Evolutionary conservation across 2,888 invertebrate species (phyloP).

Genomic region (Andrena minutula): DNA sequence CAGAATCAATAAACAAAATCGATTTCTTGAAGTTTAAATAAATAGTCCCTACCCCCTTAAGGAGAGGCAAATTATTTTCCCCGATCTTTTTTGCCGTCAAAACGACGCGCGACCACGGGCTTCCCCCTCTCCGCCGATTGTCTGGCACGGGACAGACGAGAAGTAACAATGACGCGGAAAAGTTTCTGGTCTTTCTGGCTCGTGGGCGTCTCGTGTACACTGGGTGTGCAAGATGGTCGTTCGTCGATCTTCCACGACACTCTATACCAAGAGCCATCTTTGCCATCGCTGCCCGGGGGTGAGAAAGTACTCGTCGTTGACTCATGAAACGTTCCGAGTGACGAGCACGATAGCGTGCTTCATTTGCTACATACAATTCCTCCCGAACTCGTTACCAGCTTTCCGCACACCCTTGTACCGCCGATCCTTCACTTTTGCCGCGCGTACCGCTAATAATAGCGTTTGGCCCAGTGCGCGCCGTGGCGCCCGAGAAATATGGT

Average conservation of each 20-base stretch:
- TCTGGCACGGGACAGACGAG: not conserved
- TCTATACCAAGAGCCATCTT: not conserved
- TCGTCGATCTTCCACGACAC: not conserved
- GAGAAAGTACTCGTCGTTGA: too few relatives aligned
- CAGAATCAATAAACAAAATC: too few relatives aligned
- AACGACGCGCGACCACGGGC: not conserved
- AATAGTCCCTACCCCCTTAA: not conserved
- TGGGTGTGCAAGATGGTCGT: too few relatives aligned
- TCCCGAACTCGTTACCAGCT: not conserved
- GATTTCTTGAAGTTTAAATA: too few relatives aligned
- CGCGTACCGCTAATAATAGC: constrained; percentile 67
- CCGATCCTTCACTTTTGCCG: constrained; percentile 60
- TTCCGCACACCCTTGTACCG: constrained; percentile 23
- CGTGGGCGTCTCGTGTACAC: not conserved
- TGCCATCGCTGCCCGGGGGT: too few relatives aligned
- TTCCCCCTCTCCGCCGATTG: not conserved
- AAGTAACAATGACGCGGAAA: not conserved
- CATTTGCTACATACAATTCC: not conserved
- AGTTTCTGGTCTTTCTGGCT: not conserved
- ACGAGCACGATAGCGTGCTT: not conserved
- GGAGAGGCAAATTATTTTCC: not conserved
- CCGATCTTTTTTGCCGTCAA: not conserved
- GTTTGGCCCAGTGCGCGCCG: constrained; percentile 60
- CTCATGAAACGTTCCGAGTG: too few relatives aligned
- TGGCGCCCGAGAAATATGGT: constrained; percentile 59